These are phyloP conservation scores for Triops cancriformis DNA, from an alignment of 1,140 invertebrate species.

Conservation along the genomic window DNA sequence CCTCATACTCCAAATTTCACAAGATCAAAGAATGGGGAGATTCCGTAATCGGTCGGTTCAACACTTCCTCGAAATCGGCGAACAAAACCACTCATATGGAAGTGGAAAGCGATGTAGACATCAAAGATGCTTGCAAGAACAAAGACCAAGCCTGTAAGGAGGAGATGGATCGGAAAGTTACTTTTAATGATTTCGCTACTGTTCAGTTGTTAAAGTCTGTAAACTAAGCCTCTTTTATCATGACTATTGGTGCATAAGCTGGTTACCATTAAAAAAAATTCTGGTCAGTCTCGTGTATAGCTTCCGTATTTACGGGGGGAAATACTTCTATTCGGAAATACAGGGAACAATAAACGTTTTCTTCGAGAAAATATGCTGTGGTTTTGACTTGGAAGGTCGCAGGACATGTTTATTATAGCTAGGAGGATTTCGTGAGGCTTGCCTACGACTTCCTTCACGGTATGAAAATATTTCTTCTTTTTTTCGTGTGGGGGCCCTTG, in stretches of 20 bases:
- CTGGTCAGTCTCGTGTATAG: background rate
- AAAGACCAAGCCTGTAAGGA: background rate
- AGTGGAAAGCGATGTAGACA: background rate
- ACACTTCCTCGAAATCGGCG: background rate
- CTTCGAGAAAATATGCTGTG: background rate
- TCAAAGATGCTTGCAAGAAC: background rate
- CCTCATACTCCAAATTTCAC: background rate
- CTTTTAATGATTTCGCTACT: constrained; percentile 30
- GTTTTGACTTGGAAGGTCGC: background rate
- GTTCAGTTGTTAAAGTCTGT: constrained; percentile 21
- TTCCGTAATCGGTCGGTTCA: background rate
- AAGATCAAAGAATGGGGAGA: background rate
- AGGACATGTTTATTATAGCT: background rate
- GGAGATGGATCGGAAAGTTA: constrained; percentile 20
- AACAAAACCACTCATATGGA: background rate
- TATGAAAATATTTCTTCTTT: background rate
- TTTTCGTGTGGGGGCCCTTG: background rate
- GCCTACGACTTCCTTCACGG: background rate
- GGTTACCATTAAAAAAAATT: background rate
- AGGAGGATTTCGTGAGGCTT: background rate
- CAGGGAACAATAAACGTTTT: background rate
- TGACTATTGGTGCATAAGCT: background rate
- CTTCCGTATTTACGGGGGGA: background rate
- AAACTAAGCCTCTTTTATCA: background rate
- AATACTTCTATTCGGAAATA: background rate